Base-by-base conservation (phyloP, 37 sponge, comb jelly and placozoan genomes). In the Dysidea cf. avara region DNA sequence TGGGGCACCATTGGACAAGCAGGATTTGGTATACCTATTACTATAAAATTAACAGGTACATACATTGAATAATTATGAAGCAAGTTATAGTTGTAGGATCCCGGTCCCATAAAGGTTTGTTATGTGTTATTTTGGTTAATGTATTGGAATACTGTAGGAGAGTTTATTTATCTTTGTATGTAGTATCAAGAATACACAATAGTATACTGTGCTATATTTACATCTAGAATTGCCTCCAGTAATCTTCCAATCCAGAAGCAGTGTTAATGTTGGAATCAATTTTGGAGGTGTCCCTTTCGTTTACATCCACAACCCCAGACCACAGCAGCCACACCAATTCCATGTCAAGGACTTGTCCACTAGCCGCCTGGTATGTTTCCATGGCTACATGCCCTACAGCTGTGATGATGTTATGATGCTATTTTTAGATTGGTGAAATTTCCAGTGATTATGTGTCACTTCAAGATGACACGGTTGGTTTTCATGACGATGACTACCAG, bases 401-500 rank as follows among this genome's bases (percentile, higher is more conserved):
- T n/a, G 43, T 49, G 43, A n/a, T 29, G 29, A 43, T 6, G 24
- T 47, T 3, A n/a, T n/a, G 6, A 36, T 6, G 29, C 36, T 39
- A 4, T 51, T 52, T 29, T 55, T 64, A 85, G 86, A 40, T 85
- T 3, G 21, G 32, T 34, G 46, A 52, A 26, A 51, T 81, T 26
- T 65, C 38, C 11, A 81, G 68, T 16, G 48, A 77, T 37, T 58
- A 34, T 25, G 28, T 56, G 0, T 37, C 76, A 0, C 36, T 89
- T 11, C 79, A 83, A 54, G 66, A 40, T 7, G 90, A 89, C 55
- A 65, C 75, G 38, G 84, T 49, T 9, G 80, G 75, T 56, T 89
- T 89, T 47, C 90, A 89, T 52, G 79, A 76, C 75, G 90, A 89
- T 18, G 84, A 89, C 77, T 83, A 75, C 56, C 84, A 66, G 49